Evolutionary conservation across 2,113 vertebrate species (phyloP).

Genomic region (Rhynchomys soricoides): DNA sequence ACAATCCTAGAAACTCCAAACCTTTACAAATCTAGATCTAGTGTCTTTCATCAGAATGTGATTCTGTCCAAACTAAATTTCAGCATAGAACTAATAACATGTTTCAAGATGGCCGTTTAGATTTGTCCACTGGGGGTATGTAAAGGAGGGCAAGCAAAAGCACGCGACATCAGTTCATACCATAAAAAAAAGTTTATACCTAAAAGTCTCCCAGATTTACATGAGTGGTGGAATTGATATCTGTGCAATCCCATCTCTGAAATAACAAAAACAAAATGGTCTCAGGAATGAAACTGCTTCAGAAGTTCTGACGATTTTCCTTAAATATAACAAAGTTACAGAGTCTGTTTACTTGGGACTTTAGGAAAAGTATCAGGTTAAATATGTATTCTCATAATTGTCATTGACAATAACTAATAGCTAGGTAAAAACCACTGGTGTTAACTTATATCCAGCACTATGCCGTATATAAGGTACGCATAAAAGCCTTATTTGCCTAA

Average conservation of each 20-base stretch:
- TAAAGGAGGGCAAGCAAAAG: neutral
- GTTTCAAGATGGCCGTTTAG: neutral
- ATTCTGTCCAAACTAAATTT: neutral
- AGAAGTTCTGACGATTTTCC: constrained; percentile 34
- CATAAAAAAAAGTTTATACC: constrained; percentile 65
- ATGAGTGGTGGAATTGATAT: constrained; percentile 74
- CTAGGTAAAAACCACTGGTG: neutral
- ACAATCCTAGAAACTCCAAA: neutral
- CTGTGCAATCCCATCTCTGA: constrained; percentile 61
- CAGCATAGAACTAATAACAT: neutral
- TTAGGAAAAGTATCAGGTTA: neutral
- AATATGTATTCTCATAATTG: neutral
- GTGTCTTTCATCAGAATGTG: neutral
- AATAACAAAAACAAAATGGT: constrained; percentile 68
- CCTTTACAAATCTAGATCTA: neutral
- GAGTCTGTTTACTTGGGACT: neutral
- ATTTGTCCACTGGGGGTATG: neutral
- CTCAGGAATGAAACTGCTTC: constrained; percentile 50
- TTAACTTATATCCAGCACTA: neutral
- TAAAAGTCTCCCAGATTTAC: constrained; percentile 76
- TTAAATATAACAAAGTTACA: neutral
- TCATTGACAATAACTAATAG: neutral
- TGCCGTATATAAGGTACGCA: neutral
- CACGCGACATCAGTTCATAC: neutral
- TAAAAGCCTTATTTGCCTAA: neutral